phyloP scores from a whole-genome alignment of 2,797 vertebrate species.

The Pseudochaenichthys georgianus region DNA sequence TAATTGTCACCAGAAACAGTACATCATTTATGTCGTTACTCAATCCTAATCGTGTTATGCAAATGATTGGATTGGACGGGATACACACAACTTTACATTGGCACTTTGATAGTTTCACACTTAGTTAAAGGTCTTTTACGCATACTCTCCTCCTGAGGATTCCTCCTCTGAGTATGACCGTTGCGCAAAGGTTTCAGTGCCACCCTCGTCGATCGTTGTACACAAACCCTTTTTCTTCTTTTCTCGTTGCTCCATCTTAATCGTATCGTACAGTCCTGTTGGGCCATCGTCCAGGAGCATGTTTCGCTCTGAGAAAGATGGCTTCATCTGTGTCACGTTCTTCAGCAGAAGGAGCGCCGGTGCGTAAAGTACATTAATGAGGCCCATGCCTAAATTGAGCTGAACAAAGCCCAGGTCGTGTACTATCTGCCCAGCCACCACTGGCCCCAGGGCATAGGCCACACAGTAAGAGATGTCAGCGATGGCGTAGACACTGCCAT shows the following conservation, averaged over 20 bases:
- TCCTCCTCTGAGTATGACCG: constrained; percentile 88
- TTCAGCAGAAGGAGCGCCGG: constrained; percentile 93
- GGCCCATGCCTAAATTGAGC: constrained; percentile 97
- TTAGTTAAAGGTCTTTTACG: constrained; percentile 78
- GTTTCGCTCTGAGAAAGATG: constrained; percentile 93
- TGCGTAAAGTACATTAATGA: constrained; percentile 95
- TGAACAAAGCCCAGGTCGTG: constrained; percentile 94
- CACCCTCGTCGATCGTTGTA: constrained; percentile 83
- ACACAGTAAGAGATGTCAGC: constrained; percentile 98
- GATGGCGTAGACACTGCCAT: constrained; percentile 97
- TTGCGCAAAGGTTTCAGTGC: constrained; percentile 82
- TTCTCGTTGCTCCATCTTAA: constrained; percentile 92
- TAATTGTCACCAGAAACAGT: constrained; percentile 47
- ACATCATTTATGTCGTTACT: constrained; percentile 78
- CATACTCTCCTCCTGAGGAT: constrained; percentile 90
- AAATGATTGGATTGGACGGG: constrained; percentile 72
- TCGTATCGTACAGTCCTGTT: constrained; percentile 94
- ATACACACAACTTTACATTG: constrained; percentile 67
- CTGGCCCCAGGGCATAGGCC: constrained; percentile 95
- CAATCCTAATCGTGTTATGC: constrained; percentile 81
- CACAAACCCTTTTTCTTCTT: constrained; percentile 82
- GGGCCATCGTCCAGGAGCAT: constrained; percentile 95
- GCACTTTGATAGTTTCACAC: constrained; percentile 72
- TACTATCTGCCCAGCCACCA: constrained; percentile 95
- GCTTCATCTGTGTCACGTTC: constrained; percentile 93